These are phyloP conservation scores for Acanthosoma haemorrhoidale DNA, from an alignment of 2,888 invertebrate species.

Conservation along the genomic window DNA sequence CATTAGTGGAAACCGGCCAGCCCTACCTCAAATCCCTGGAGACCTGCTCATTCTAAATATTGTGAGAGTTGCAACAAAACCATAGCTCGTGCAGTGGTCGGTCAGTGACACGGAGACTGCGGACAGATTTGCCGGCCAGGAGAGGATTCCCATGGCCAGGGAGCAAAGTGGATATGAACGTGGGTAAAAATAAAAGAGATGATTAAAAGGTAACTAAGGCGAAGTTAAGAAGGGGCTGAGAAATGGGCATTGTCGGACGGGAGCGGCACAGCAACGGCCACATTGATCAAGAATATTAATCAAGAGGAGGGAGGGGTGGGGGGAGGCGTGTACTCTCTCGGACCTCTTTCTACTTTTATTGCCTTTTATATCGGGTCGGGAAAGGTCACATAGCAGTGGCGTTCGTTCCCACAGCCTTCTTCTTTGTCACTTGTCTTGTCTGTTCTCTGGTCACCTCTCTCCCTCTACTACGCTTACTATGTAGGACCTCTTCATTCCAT, in stretches of 20 bases:
- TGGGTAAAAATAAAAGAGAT: conserved; percentile 23
- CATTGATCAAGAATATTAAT: conserved; percentile 25
- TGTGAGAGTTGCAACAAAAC: too few species aligned
- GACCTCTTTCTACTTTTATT: conserved; percentile 25
- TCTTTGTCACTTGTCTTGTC: too few species aligned
- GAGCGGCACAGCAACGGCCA: conserved; percentile 13
- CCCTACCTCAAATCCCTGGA: too few species aligned
- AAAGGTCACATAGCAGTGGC: conserved; percentile 18
- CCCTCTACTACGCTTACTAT: too few species aligned
- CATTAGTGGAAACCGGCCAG: too few species aligned
- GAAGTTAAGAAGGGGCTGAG: conserved; percentile 20
- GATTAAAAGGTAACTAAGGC: conserved; percentile 24
- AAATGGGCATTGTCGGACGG: conserved; percentile 15
- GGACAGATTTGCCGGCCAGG: neutral
- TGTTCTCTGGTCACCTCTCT: neutral
- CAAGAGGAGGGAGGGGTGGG: neutral
- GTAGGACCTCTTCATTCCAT: too few species aligned
- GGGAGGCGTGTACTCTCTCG: neutral
- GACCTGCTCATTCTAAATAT: too few species aligned
- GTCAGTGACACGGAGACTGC: too few species aligned
- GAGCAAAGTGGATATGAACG: conserved; percentile 26
- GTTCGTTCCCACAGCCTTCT: neutral
- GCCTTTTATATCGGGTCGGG: conserved; percentile 26
- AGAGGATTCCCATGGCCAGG: conserved; percentile 21
- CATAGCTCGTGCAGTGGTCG: too few species aligned